Evolutionary conservation across 2,888 invertebrate genomes (phyloP).

Genomic region (Mimachlamys varia): DNA sequence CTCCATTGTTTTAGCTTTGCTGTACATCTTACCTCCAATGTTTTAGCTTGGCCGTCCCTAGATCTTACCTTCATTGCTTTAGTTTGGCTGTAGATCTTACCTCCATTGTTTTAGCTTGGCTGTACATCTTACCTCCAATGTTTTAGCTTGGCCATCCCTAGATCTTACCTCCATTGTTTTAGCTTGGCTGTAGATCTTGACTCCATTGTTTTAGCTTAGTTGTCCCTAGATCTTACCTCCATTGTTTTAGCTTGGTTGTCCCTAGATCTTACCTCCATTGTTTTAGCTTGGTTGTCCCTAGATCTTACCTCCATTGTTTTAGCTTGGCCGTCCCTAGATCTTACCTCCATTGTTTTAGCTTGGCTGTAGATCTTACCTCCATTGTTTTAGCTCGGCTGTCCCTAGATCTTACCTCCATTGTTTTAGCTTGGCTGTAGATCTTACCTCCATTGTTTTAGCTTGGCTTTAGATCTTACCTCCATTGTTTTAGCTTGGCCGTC

Average conservation of each 20-base stretch:
- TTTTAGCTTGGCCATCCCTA: slow-evolving; percentile 78
- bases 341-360: slow-evolving; percentile 75
- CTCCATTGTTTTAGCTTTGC: slow-evolving; percentile 76
- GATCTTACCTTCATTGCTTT: slow-evolving; percentile 76
- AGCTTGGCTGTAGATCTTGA: slow-evolving; percentile 77
- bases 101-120: slow-evolving; percentile 76
- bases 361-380: too few relatives aligned
- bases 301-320: slow-evolving; percentile 76
- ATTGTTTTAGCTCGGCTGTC: slow-evolving; percentile 77
- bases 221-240: too few relatives aligned
- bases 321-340: slow-evolving; percentile 76
- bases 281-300: slow-evolving; percentile 78
- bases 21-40: too few relatives aligned
- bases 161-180: slow-evolving; percentile 76
- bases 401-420: too few relatives aligned
- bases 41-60: slow-evolving; percentile 78
- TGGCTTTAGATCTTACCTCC: too few relatives aligned
- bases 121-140: too few relatives aligned
- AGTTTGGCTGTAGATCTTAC: slow-evolving; percentile 76
- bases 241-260: slow-evolving; percentile 77
- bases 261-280: too few relatives aligned
- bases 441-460: slow-evolving; percentile 75
- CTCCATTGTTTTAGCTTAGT: slow-evolving; percentile 75
- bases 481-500: slow-evolving; percentile 77
- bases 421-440: slow-evolving; percentile 78